A percentile compares a stretch with the other conserved stretches of the same genome.
phyloP scores from a whole-genome alignment of 1,140 invertebrate species.

The Drosophila littoralis region DNA sequence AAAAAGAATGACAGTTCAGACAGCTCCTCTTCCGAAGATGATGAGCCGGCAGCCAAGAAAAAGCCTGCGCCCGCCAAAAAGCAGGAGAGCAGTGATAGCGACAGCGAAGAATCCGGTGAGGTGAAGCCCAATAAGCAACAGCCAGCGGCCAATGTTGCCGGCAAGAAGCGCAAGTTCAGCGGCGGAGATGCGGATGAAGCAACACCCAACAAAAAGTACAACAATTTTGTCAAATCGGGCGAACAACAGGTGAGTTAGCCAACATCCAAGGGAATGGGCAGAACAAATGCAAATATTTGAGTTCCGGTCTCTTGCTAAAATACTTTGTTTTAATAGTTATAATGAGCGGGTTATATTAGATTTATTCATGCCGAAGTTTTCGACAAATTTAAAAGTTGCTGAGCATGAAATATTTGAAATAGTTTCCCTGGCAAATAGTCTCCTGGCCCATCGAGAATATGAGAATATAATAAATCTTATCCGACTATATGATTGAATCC shows the following conservation, averaged over 20 bases:
- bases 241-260: constrained; percentile 84
- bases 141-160: constrained; percentile 48
- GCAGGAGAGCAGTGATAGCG: constrained; percentile 59
- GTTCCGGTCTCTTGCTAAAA: not conserved
- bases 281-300: not conserved
- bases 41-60: constrained; percentile 42
- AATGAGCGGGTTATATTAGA: no score
- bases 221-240: constrained; percentile 86
- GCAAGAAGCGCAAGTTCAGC: constrained; percentile 84
- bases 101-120: constrained; percentile 41
- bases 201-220: constrained; percentile 85
- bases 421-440: no score
- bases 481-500: no score
- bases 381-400: no score
- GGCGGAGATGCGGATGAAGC: constrained; percentile 65
- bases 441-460: no score
- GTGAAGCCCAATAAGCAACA: constrained; percentile 32
- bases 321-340: no score
- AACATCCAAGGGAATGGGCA: not conserved
- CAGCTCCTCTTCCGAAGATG: constrained; percentile 57
- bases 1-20: constrained; percentile 42
- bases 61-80: constrained; percentile 23
- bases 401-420: no score
- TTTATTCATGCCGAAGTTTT: no score
- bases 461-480: no score